Base-by-base conservation (phyloP, 2,113 vertebrate species). In the Rousettus leschenaultii region DNA sequence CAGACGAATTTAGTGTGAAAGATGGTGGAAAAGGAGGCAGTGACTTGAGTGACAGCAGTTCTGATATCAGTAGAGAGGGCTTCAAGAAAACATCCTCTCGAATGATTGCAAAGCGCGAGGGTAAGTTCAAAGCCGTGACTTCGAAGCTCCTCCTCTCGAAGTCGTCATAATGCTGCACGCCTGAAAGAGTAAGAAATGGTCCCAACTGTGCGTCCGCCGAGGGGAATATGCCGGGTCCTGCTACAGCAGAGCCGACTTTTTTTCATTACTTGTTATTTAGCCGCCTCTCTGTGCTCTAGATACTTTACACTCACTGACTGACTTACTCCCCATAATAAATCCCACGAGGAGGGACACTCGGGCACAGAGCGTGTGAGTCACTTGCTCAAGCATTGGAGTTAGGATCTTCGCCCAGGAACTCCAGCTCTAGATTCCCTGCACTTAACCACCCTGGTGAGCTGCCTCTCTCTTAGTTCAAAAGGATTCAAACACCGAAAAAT, bases 21-120 rank as follows among this genome's bases (percentile, higher is more conserved):
- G 99, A 98, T 98, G 99, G 98, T 26, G 98, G 98, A 28, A 99
- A 98, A 99, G 97, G 98, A 97, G 98, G 99, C 94, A 98, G 98
- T 43, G 98, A 99, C 97, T 99, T 98, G 97, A 99, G 98, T 70
- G 98, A 98, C 96, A 99, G 98, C 16, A 98, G 98, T 97, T 99
- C 98, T 18, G 96, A 98, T 90, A 95, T 96, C 95, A 98, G 98
- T 28, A 97, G 97, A 28, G 98, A 98, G 33, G 98, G 95, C 82
- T 94, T 98, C 55, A 99, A 97, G 93, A 99, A 98, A 65, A 86
- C 86, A 96, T 95, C 51, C 97, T 82, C 98, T 66, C 97, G 98
- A 74, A 98, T 98, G 73, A 98, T 96, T 26, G 98, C 98, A 40
- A 98, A 98, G 89, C 86, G 97, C 35, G 95, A 91, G 95, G 95